A percentile compares a stretch with the other conserved stretches of the same genome.
These are phyloP conservation scores for Drosophila ohnishii DNA, from an alignment of 1,140 invertebrate species.

Conservation along the genomic window DNA sequence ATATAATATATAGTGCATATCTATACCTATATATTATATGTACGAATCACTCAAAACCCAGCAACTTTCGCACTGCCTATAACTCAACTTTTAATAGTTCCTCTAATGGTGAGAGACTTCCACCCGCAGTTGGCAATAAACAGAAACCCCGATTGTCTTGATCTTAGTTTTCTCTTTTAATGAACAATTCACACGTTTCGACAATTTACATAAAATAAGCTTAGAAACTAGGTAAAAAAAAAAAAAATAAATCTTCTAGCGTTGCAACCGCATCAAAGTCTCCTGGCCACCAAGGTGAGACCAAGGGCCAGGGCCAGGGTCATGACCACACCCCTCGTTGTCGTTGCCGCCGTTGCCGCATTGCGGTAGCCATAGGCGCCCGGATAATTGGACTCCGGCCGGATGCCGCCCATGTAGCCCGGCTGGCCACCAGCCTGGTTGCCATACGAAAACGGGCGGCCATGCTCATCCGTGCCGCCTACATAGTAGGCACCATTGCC, in stretches of 20 bases:
- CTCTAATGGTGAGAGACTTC: not conserved
- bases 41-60: no score
- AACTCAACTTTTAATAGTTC: constrained; percentile 1
- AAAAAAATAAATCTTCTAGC: not conserved
- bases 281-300: constrained; percentile 16
- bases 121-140: not conserved
- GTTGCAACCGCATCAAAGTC: constrained; percentile 34
- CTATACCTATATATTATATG: no score
- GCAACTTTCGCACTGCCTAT: not conserved
- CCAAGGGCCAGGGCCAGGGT: constrained; percentile 24
- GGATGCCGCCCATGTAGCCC: constrained; percentile 31
- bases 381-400: constrained; percentile 47
- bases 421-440: constrained; percentile 35
- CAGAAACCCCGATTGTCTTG: constrained; percentile 3
- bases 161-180: constrained; percentile 40
- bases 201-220: constrained; percentile 62
- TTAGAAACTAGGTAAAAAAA: constrained; percentile 59
- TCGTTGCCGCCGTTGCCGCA: not conserved
- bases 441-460: constrained; percentile 60
- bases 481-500: constrained; percentile 75
- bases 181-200: constrained; percentile 35
- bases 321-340: not conserved
- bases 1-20: no score
- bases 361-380: constrained; percentile 51
- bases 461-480: constrained; percentile 67